Evolutionary conservation across 2,113 vertebrate genomes (phyloP).

Genomic region (Cygnus atratus): DNA sequence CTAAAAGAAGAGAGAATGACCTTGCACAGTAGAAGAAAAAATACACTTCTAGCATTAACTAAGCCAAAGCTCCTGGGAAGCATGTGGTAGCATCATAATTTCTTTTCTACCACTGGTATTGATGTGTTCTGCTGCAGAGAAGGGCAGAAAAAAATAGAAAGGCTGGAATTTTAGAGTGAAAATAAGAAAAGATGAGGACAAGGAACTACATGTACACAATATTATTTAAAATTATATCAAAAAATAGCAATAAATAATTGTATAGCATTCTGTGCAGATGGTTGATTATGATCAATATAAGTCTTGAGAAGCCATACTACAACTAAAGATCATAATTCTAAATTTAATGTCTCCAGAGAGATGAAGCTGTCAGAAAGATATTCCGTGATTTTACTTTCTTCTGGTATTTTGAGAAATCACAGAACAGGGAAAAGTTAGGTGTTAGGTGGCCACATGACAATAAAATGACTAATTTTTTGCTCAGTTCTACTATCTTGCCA

Average conservation of each 20-base stretch:
- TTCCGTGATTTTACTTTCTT: background rate
- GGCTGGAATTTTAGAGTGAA: background rate
- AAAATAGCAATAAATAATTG: background rate
- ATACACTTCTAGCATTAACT: background rate
- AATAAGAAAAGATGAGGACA: background rate
- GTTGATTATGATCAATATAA: background rate
- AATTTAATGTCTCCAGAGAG: background rate
- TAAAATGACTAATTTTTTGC: background rate
- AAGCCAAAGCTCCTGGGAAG: slow-evolving; percentile 24
- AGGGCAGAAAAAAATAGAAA: background rate
- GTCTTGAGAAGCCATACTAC: background rate
- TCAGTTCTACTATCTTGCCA: background rate
- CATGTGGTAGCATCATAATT: background rate
- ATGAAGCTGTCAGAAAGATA: background rate
- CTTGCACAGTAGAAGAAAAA: slow-evolving; percentile 10
- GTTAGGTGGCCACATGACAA: background rate
- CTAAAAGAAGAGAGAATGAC: background rate
- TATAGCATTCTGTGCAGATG: background rate
- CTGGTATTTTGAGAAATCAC: background rate
- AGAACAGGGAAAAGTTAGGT: background rate
- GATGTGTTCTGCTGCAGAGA: background rate
- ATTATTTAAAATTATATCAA: background rate
- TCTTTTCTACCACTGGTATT: background rate
- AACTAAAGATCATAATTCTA: background rate
- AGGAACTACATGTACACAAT: accelerated